phyloP scores from a whole-genome alignment of 2,797 vertebrate species.

The Acrocephalus scirpaceus region DNA sequence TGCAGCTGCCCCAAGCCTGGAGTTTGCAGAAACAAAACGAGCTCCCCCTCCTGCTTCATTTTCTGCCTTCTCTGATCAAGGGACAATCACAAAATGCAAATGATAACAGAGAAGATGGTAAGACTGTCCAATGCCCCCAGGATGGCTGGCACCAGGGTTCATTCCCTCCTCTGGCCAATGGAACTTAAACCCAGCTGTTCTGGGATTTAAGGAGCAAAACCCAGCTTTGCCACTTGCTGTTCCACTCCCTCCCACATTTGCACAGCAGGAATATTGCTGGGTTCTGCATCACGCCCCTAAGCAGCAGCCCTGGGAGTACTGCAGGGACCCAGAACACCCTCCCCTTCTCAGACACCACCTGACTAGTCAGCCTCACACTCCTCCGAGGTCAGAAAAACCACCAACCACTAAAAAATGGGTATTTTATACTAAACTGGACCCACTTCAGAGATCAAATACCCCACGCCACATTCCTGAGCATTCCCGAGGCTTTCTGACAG shows the following conservation, averaged over 20 bases:
- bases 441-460: neutral
- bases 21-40: too few relatives aligned
- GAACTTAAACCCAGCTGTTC: neutral
- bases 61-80: too few relatives aligned
- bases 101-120: neutral
- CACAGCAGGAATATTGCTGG: too few relatives aligned
- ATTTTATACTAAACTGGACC: neutral
- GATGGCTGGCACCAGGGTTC: neutral
- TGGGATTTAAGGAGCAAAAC: neutral
- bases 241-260: neutral
- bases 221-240: neutral
- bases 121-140: neutral
- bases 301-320: neutral
- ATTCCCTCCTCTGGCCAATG: too few relatives aligned
- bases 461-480: neutral
- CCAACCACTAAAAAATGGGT: neutral
- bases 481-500: neutral
- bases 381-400: neutral
- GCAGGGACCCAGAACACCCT: neutral
- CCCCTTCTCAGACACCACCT: neutral
- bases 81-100: neutral
- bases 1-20: too few relatives aligned
- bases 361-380: neutral
- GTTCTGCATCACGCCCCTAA: too few relatives aligned
- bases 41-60: too few relatives aligned